Evolutionary conservation across 2,797 vertebrate species (phyloP), one percentile per base, ranked within the genome.

Genomic region (Tangara arthus): DNA sequence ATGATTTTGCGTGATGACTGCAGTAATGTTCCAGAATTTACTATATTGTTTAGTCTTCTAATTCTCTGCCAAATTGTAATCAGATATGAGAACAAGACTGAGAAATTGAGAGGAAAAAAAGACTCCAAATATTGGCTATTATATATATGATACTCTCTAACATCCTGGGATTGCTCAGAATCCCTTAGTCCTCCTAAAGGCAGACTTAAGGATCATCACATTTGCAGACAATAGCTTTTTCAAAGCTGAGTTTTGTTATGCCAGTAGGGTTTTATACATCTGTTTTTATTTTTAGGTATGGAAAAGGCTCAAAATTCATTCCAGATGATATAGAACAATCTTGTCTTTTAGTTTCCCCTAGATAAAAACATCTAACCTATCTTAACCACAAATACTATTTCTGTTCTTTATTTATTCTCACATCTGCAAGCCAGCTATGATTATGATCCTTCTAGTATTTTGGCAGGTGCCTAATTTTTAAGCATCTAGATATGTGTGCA

Each of bases 231-330:
- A 82, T 8, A 82, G 32, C 14, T 12, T 80, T 80, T 87, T 89
- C 56, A 89, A 89, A 89, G 57, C 32, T 46, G 34, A 8, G 13
- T 44, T 89, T 59, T 77, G 5, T 56, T 73, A 55, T 66, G 34
- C 28, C 80, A 93, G 21, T 55, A 61, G 50, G 49, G 70, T 82
- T 82, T 83, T 79, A 32, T 75, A 80, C 66, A 90, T 96, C 80
- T 95, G 91, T 3, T 97, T 95, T 91, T 92, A 61, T 79, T 95
- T 97, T 91, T 59, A 63, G 52, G 32, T 61, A 73, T 79, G 60
- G 77, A 91, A 87, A 93, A 94, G 66, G 11, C 50, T 91, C 73
- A 64, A 84, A 94, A 90, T 94, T 92, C 4, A 78, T 94, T 96
- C 87, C 87, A 95, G 82, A 87, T 92, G 82, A 91, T 82, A 68